A percentile compares a stretch with the other conserved stretches of the same genome.
Conservation (phyloP, 2,888 invertebrate species). For the Metalampra italica region DNA sequence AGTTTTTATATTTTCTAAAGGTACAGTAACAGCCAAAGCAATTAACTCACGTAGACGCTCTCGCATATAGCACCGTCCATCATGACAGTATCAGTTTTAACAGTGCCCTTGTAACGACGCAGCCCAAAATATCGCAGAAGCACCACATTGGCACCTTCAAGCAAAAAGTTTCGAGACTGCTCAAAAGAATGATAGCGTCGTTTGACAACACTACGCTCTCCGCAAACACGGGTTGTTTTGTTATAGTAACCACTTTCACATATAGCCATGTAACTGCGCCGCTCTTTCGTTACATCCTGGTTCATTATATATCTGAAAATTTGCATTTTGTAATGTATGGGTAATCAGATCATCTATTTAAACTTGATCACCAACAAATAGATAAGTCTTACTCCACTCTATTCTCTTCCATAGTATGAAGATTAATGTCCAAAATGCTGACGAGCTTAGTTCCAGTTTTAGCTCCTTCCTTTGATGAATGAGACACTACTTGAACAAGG, state of each 20-base stretch:
- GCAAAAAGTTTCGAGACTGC: conserved; percentile 69
- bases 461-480: conserved; percentile 75
- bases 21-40: background rate
- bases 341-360: background rate
- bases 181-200: conserved; percentile 72
- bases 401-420: conserved; percentile 83
- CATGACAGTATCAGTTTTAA: conserved; percentile 76
- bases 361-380: too few species aligned
- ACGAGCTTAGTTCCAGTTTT: conserved; percentile 79
- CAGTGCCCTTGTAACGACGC: conserved; percentile 67
- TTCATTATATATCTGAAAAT: conserved; percentile 60
- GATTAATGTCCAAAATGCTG: conserved; percentile 77
- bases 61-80: conserved; percentile 79
- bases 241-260: conserved; percentile 77
- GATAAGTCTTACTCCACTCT: conserved; percentile 67
- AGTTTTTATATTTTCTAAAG: background rate
- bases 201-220: conserved; percentile 58
- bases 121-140: conserved; percentile 80
- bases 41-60: conserved; percentile 78
- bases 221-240: conserved; percentile 69
- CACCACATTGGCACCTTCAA: conserved; percentile 81
- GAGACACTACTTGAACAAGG: conserved; percentile 79
- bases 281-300: conserved; percentile 63
- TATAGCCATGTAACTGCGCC: conserved; percentile 73
- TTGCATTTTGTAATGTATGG: background rate